phyloP scores from a whole-genome alignment of 2,888 invertebrate genomes.

The Epirrhoe alternata region DNA sequence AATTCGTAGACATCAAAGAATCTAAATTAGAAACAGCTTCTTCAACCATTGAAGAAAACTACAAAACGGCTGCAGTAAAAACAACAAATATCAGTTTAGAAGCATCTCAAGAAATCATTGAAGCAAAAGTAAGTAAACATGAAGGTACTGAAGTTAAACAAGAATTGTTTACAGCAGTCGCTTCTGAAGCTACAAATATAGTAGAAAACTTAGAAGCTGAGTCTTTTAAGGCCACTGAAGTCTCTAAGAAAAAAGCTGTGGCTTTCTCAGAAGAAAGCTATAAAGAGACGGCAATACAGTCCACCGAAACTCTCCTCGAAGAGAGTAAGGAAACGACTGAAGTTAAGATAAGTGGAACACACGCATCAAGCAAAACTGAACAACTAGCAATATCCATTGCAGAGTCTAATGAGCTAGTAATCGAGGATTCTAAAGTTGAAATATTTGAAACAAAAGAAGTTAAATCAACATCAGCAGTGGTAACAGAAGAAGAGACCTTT shows the following conservation, averaged over 20 bases:
- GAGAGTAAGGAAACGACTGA: conserved; percentile 38
- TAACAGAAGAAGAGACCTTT: conserved; percentile 37
- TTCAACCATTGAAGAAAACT: conserved; percentile 36
- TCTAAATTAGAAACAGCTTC: conserved; percentile 34
- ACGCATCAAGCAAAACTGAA: conserved; percentile 39
- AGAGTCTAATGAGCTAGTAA: conserved; percentile 40
- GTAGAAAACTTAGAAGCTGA: conserved; percentile 46
- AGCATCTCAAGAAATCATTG: conserved; percentile 42
- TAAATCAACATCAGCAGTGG: conserved; percentile 35
- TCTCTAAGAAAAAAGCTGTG: conserved; percentile 46
- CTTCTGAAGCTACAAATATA: conserved; percentile 48
- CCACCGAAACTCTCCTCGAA: conserved; percentile 40
- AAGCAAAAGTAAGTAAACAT: conserved; percentile 35
- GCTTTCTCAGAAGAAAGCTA: conserved; percentile 45
- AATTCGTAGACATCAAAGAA: conserved; percentile 7
- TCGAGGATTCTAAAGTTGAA: conserved; percentile 41
- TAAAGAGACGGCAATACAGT: conserved; percentile 37
- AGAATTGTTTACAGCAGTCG: conserved; percentile 40
- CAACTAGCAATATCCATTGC: conserved; percentile 44
- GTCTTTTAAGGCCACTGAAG: conserved; percentile 46
- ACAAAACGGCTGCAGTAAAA: conserved; percentile 29
- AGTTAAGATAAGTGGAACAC: conserved; percentile 29
- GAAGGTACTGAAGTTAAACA: conserved; percentile 36
- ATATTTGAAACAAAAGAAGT: conserved; percentile 34
- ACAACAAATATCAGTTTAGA: conserved; percentile 33